phyloP scores from a whole-genome alignment of 1,140 invertebrate species.

The Drosophila kepulauana region DNA sequence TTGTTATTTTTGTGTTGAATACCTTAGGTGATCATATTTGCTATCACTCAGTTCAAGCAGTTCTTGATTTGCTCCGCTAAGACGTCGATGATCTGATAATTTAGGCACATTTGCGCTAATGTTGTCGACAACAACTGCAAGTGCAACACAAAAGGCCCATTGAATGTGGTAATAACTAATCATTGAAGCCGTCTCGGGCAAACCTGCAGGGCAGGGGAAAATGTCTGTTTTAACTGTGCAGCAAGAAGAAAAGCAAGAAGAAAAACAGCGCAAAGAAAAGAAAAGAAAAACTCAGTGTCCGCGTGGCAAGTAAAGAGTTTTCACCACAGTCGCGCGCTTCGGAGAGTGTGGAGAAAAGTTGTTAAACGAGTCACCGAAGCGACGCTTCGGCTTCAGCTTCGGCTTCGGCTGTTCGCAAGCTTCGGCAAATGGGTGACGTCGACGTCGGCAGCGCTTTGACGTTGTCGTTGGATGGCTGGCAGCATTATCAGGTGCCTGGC shows the following conservation, averaged over 20 bases:
- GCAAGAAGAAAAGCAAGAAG: not conserved
- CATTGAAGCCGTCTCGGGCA: not conserved
- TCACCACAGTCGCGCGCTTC: slow-evolving; percentile 53
- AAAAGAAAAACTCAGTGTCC: not conserved
- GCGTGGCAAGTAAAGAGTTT: slow-evolving; percentile 57
- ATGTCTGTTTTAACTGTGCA: slow-evolving; percentile 4
- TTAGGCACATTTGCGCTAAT: no score
- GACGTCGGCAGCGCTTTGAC: not conserved
- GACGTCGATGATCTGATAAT: no score
- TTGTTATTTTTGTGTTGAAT: no score
- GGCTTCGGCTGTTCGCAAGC: slow-evolving; percentile 15
- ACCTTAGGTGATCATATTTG: no score
- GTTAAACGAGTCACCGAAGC: slow-evolving; percentile 50
- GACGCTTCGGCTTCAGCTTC: slow-evolving; percentile 7
- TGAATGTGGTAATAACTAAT: slow-evolving; percentile 19
- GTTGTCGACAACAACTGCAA: not conserved
- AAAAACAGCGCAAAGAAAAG: not conserved
- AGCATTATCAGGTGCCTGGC: slow-evolving; percentile 70
- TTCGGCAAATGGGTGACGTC: slow-evolving; percentile 3
- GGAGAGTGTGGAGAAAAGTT: slow-evolving; percentile 63
- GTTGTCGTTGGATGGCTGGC: slow-evolving; percentile 2
- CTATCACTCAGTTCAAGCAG: no score
- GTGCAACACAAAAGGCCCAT: not conserved
- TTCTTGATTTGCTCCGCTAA: no score
- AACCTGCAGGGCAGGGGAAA: slow-evolving; percentile 7